These are phyloP conservation scores for Zoanthus gigantus DNA, from an alignment of 92 coral and sea anemone species.

Conservation along the genomic window DNA sequence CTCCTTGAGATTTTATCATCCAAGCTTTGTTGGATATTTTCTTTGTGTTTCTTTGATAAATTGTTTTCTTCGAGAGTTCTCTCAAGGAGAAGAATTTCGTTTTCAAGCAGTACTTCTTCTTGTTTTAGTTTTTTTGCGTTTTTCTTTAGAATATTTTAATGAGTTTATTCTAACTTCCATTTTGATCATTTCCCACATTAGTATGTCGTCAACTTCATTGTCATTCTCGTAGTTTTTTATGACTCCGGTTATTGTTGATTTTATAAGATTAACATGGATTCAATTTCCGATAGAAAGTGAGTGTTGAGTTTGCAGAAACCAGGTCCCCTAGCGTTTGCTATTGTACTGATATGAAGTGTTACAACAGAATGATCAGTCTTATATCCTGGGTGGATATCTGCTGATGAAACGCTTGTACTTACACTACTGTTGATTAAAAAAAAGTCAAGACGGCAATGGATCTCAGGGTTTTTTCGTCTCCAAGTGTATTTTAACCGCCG, in stretches of 20 bases:
- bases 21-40: background rate
- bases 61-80: background rate
- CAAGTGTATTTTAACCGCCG: background rate
- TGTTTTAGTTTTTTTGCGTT: background rate
- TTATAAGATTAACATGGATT: background rate
- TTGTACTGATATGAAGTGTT: background rate
- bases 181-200: slow-evolving; percentile 19
- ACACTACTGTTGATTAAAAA: background rate
- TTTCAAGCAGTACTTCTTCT: slow-evolving; percentile 9
- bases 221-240: no score
- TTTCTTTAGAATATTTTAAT: no score
- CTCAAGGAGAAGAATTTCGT: background rate
- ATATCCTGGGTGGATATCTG: background rate
- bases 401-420: background rate
- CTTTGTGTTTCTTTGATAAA: background rate
- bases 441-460: no score
- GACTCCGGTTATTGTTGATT: background rate
- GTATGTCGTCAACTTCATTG: background rate
- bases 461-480: background rate
- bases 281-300: slow-evolving; percentile 5
- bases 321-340: background rate
- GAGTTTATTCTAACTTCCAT: background rate
- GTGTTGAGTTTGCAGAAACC: slow-evolving; percentile 6
- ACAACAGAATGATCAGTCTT: background rate
- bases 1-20: background rate